Base-by-base conservation (phyloP, 2,113 vertebrate genomes). In the Sinocyclocheilus grahami region DNA sequence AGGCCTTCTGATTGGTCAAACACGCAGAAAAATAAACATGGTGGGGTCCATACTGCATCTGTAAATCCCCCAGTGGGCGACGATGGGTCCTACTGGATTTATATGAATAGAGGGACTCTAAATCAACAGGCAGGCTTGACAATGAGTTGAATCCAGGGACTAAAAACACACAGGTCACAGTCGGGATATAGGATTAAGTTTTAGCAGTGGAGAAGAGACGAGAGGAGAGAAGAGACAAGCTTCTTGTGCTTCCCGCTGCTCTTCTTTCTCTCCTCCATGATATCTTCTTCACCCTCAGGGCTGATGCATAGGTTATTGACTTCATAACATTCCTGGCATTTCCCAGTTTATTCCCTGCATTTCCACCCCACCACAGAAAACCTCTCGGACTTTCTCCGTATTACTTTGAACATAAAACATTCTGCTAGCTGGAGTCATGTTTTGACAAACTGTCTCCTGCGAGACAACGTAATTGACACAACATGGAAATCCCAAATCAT, bases 1-100 rank as follows among this genome's bases (percentile, higher is more conserved):
- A 58, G 85, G 62, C 37, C 83, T 83, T 53, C 79, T 69, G 85
- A 83, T 74, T 24, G 79, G 87, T 77, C 76, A 88, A 89, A 88
- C 86, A 89, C 3, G 85, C 90, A 83, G 90, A 89, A 90, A 88
- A 24, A 82, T 81, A 88, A 89, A 85, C 86, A 22, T 37, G 60
- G 12, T 48, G 30, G 81, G 27, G 80, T 78, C n/a, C 76, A 37
- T 27, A 30, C 81, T 80, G 81, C 62, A 82, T 83, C 24, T 10
- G 67, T 75, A 86, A 89, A 76, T 63, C 75, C 87, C 53, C 60
- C 74, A 30, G 87, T 77, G 72, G 62, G 69, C 67, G 14, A 67
- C 37, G 69, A 58, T 83, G 75, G 48, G 42, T 78, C 84, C 65
- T 60, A 42, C 22, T 27, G 84, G 80, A 77, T 85, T 87, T 75